phyloP scores from a whole-genome alignment of 2,113 vertebrate genomes.

The Hyperopisus bebe region DNA sequence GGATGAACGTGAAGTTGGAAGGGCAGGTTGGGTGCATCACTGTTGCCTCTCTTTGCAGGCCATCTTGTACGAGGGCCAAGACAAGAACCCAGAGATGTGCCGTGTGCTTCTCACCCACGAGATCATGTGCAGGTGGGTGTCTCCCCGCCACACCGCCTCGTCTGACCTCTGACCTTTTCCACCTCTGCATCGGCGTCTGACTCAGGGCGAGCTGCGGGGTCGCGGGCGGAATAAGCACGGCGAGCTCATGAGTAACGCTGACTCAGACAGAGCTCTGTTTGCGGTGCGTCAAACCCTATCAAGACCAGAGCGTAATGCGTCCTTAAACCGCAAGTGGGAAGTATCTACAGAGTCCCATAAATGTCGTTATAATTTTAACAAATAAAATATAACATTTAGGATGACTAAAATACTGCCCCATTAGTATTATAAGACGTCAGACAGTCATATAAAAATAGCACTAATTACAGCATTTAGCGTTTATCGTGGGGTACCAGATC shows the following conservation, averaged over 20 bases:
- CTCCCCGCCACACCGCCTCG: neutral
- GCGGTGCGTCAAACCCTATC: neutral
- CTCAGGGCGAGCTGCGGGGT: neutral
- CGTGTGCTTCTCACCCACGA: constrained; percentile 89
- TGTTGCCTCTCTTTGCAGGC: constrained; percentile 56
- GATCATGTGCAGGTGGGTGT: constrained; percentile 86
- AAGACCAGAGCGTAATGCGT: neutral
- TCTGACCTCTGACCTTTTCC: neutral
- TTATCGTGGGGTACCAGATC: neutral
- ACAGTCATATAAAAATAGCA: neutral
- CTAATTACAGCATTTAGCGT: neutral
- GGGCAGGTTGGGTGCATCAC: neutral
- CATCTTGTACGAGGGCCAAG: constrained; percentile 90
- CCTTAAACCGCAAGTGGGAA: neutral
- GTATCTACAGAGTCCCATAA: neutral
- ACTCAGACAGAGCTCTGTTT: neutral
- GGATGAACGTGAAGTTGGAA: neutral
- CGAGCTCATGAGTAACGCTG: neutral
- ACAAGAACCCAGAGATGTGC: constrained; percentile 98
- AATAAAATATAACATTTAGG: neutral
- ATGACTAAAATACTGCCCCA: neutral
- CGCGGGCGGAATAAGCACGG: neutral
- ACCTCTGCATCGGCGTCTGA: neutral
- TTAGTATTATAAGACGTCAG: neutral
- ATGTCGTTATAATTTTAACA: neutral